phyloP scores from a whole-genome alignment of 2,888 invertebrate genomes.

The Dynastes grantii region DNA sequence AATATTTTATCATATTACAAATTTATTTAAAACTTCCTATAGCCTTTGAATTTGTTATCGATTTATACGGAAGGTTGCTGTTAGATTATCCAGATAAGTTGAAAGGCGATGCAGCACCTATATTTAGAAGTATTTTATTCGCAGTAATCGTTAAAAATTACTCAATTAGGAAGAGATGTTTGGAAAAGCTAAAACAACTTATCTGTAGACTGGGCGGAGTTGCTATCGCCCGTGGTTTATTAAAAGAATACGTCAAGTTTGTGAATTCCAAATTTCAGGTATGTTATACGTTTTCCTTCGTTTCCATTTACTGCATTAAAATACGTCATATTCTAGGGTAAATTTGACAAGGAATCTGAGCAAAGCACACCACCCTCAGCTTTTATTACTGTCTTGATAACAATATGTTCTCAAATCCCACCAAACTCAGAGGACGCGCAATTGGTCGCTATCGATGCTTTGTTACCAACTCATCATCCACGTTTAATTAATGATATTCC shows the following conservation, averaged over 20 bases:
- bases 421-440: constrained; percentile 73
- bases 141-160: constrained; percentile 79
- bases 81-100: constrained; percentile 80
- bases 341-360: constrained; percentile 48
- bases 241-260: constrained; percentile 79
- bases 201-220: constrained; percentile 76
- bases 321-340: constrained; percentile 26
- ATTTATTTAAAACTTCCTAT: constrained; percentile 55
- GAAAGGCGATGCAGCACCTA: constrained; percentile 77
- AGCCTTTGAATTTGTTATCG: constrained; percentile 81
- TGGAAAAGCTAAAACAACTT: constrained; percentile 76
- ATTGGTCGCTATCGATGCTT: constrained; percentile 76
- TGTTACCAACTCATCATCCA: constrained; percentile 86
- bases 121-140: constrained; percentile 82
- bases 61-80: constrained; percentile 82
- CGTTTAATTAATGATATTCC: constrained; percentile 74
- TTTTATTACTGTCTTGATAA: constrained; percentile 68
- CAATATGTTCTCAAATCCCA: constrained; percentile 68
- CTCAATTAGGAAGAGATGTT: constrained; percentile 77
- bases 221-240: constrained; percentile 76
- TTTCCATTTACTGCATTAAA: background rate
- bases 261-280: constrained; percentile 76
- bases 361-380: constrained; percentile 70
- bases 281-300: constrained; percentile 36
- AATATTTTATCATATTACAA: no score